A percentile compares a stretch with the other conserved stretches of the same genome.
phyloP scores from a whole-genome alignment of 2,888 invertebrate species.

The Plagodis pulveraria region DNA sequence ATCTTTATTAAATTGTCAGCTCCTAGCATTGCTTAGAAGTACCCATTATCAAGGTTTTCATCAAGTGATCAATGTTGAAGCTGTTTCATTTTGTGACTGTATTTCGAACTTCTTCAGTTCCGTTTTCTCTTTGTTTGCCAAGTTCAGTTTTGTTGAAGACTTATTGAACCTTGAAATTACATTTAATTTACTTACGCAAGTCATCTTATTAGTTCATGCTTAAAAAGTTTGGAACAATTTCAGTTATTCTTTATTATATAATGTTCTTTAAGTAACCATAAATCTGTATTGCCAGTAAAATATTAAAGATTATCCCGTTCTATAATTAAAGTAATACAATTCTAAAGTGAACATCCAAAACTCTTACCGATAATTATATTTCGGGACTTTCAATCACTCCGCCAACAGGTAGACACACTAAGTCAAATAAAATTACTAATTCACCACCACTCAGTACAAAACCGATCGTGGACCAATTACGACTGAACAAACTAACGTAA shows the following conservation, averaged over 20 bases:
- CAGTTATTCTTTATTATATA: too few relatives aligned
- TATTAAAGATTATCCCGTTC: too few relatives aligned
- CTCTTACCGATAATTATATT: too few relatives aligned
- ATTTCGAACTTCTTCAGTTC: constrained; percentile 27
- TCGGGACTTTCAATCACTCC: not conserved
- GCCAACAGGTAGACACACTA: constrained; percentile 5
- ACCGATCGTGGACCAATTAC: constrained; percentile 38
- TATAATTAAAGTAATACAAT: too few relatives aligned
- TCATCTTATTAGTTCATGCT: too few relatives aligned
- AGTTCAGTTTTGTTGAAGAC: constrained; percentile 5
- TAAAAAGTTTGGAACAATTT: too few relatives aligned
- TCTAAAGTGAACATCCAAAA: too few relatives aligned
- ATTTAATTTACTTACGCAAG: not conserved
- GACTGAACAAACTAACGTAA: constrained; percentile 39
- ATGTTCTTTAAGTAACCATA: too few relatives aligned
- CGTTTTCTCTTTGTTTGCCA: constrained; percentile 15
- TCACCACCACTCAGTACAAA: constrained; percentile 26
- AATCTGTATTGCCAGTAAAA: too few relatives aligned
- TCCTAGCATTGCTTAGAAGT: constrained; percentile 9
- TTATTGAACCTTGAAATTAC: constrained; percentile 10
- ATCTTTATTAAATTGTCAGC: not conserved
- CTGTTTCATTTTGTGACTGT: constrained; percentile 29
- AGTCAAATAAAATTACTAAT: constrained; percentile 24
- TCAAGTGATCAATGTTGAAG: constrained; percentile 35
- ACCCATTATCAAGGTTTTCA: constrained; percentile 26